phyloP scores from a whole-genome alignment of 53 echinoderm and acorn worm species.

The Luidia sarsii region DNA sequence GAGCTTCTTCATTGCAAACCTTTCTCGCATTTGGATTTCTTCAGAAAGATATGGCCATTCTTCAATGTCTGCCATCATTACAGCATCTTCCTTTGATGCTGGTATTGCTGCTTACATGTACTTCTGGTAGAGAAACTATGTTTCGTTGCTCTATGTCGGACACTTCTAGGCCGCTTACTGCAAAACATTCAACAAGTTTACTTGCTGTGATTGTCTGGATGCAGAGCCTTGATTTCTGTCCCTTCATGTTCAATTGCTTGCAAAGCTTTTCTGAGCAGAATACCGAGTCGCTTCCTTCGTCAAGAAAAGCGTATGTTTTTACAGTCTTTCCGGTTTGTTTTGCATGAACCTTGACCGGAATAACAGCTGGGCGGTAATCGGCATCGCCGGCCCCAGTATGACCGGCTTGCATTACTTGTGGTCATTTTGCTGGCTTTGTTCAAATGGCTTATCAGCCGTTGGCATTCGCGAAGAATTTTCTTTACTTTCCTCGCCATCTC shows the following conservation, averaged over 20 bases:
- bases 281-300: slow-evolving; percentile 58
- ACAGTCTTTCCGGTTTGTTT: slow-evolving; percentile 12
- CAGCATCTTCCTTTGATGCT: slow-evolving; percentile 5
- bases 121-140: slow-evolving; percentile 11
- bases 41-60: too few relatives aligned
- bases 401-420: slow-evolving; percentile 14
- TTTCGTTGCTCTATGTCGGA: background rate
- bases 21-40: slow-evolving; percentile 2
- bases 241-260: slow-evolving; percentile 22
- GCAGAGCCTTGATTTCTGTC: background rate
- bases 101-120: background rate
- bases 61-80: background rate
- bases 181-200: background rate
- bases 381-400: slow-evolving; percentile 6
- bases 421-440: slow-evolving; percentile 4
- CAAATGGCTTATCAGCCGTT: background rate
- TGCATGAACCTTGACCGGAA: slow-evolving; percentile 8
- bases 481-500: slow-evolving; percentile 7
- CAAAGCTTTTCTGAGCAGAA: slow-evolving; percentile 45
- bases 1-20: background rate
- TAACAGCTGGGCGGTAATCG: background rate
- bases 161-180: background rate
- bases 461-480: background rate
- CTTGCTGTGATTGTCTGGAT: background rate
- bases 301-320: slow-evolving; percentile 70